A percentile compares a stretch with the other conserved stretches of the same genome.
These are phyloP conservation scores for Petrosia ficiformis DNA, from an alignment of 37 sponge, comb jelly and placozoan species.

Conservation along the genomic window DNA sequence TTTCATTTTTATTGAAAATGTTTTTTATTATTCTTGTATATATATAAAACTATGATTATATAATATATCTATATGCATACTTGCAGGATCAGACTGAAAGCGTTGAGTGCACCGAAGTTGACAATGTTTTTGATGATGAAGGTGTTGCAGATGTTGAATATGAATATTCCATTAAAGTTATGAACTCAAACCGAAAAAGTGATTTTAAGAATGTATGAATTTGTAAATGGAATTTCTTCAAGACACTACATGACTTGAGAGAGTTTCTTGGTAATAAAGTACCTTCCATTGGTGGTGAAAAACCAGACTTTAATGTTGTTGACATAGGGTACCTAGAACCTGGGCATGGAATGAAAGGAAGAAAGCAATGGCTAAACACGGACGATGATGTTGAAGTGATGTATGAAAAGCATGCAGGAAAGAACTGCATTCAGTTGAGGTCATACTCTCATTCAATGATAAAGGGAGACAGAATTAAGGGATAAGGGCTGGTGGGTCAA, in stretches of 20 bases:
- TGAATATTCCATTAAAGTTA: conserved; percentile 8
- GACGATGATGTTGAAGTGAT: conserved; percentile 24
- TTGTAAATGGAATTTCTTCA: background rate
- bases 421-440: conserved; percentile 2
- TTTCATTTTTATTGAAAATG: too few relatives aligned
- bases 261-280: background rate
- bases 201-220: conserved; percentile 24
- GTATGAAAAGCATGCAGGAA: conserved; percentile 15
- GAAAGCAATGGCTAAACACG: conserved; percentile 16
- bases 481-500: too few relatives aligned
- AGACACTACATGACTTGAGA: conserved; percentile 1
- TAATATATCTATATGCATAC: conserved; percentile 3
- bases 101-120: background rate
- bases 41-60: background rate
- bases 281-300: conserved; percentile 12
- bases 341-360: conserved; percentile 27
- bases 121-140: background rate
- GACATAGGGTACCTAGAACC: conserved; percentile 24
- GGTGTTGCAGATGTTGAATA: background rate
- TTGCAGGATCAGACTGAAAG: background rate
- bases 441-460: background rate
- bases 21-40: too few relatives aligned
- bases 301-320: conserved; percentile 26
- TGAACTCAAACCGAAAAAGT: conserved; percentile 15
- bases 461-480: background rate